Conservation (phyloP, 2,888 invertebrate genomes). For the Eretmocerus hayati region DNA sequence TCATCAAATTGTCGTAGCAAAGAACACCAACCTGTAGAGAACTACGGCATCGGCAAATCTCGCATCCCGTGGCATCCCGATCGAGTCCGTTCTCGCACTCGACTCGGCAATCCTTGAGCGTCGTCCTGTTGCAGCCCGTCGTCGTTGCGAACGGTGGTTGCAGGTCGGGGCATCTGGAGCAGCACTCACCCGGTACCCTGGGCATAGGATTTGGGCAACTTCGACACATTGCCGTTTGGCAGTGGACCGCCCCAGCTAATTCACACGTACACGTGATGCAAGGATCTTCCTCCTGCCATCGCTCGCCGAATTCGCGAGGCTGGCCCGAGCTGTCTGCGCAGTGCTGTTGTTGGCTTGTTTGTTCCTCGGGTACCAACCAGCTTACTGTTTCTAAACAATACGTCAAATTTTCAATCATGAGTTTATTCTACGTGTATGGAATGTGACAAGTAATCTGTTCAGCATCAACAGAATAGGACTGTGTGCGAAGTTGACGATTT, state of each 20-base stretch:
- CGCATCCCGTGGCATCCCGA: constrained; percentile 34
- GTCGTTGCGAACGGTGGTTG: constrained; percentile 30
- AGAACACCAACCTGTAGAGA: neutral
- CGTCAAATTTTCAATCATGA: too few relatives aligned
- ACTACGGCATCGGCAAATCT: constrained; percentile 32
- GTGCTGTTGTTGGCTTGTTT: neutral
- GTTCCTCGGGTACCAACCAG: constrained; percentile 4
- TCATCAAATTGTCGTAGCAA: too few relatives aligned
- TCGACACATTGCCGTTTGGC: constrained; percentile 29
- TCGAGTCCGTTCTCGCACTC: constrained; percentile 38
- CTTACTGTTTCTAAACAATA: constrained; percentile 5
- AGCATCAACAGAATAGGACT: too few relatives aligned
- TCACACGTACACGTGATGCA: constrained; percentile 39
- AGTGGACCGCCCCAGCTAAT: constrained; percentile 28
- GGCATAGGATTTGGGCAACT: constrained; percentile 24
- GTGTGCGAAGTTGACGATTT: too few relatives aligned
- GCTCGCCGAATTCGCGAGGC: constrained; percentile 25
- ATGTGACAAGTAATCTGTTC: too few relatives aligned
- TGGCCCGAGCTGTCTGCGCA: constrained; percentile 27
- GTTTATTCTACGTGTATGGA: too few relatives aligned
- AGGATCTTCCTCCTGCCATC: constrained; percentile 31
- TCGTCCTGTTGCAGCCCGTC: constrained; percentile 35
- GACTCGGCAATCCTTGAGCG: neutral
- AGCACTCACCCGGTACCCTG: constrained; percentile 24
- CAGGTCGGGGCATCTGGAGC: constrained; percentile 35